These are phyloP conservation scores for Brachionus asplanchnoidis DNA, from an alignment of 1,140 invertebrate species.

Conservation along the genomic window DNA sequence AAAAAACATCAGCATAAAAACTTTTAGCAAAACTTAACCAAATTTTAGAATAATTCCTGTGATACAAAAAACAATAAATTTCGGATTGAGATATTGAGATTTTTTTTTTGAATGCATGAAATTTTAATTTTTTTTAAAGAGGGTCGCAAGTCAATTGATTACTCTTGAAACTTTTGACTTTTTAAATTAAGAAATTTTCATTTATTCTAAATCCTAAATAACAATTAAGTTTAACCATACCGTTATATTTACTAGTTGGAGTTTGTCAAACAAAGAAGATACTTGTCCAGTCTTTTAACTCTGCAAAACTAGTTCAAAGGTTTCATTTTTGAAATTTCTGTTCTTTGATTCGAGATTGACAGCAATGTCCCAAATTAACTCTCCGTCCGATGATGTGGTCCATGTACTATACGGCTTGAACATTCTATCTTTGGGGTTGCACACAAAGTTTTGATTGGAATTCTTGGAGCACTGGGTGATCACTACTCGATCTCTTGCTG, in stretches of 20 bases:
- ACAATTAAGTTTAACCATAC: not conserved
- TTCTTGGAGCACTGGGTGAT: not conserved
- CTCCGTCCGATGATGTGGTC: not conserved
- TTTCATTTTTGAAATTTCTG: not conserved
- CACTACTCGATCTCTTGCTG: not conserved
- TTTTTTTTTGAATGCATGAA: not conserved
- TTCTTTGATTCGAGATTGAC: not conserved
- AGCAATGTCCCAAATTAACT: not conserved
- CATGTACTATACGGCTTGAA: not conserved
- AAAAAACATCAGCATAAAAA: no score
- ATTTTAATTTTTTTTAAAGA: not conserved
- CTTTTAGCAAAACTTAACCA: no score
- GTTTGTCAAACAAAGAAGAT: not conserved
- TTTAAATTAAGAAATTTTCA: no score
- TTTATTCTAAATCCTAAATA: not conserved
- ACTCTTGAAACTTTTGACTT: no score
- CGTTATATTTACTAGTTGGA: not conserved
- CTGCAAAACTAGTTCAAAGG: not conserved
- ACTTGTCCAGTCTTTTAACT: not conserved
- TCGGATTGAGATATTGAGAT: not conserved
- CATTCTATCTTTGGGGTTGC: not conserved
- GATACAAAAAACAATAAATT: no score
- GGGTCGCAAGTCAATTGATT: not conserved
- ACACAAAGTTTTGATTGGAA: not conserved
- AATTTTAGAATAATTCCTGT: no score